Conservation (phyloP, 1,140 invertebrate species). For the Philotrypesis tridentata region DNA sequence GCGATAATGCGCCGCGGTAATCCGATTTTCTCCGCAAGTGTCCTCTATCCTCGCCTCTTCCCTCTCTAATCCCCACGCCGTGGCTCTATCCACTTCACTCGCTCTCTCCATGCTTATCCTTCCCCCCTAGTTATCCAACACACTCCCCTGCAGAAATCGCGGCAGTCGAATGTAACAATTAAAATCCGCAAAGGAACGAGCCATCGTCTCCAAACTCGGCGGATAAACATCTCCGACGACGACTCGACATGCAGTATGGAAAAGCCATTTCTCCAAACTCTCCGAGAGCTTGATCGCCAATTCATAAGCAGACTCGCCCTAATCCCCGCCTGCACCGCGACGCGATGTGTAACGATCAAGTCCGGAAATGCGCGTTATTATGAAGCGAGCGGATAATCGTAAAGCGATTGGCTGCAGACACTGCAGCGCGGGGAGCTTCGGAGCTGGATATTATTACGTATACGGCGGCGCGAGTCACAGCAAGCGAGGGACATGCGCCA, state of each 20-base stretch:
- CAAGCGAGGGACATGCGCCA: too few relatives aligned
- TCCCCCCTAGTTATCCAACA: too few relatives aligned
- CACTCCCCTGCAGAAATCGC: too few relatives aligned
- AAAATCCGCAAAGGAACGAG: too few relatives aligned
- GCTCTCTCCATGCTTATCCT: too few relatives aligned
- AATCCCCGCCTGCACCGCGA: neutral
- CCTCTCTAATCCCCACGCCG: neutral
- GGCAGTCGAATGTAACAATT: too few relatives aligned
- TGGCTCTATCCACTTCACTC: too few relatives aligned
- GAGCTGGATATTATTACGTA: neutral
- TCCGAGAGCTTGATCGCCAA: slow-evolving; percentile 28
- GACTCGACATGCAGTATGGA: neutral
- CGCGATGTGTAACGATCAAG: slow-evolving; percentile 61
- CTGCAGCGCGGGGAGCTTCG: neutral
- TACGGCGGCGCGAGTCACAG: neutral
- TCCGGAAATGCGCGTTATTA: slow-evolving; percentile 66
- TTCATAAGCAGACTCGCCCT: slow-evolving; percentile 44
- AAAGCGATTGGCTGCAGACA: slow-evolving; percentile 70
- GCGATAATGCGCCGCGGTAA: slow-evolving; percentile 42
- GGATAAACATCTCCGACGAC: neutral
- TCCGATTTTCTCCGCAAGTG: slow-evolving; percentile 13
- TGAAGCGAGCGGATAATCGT: slow-evolving; percentile 71
- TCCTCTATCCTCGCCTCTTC: neutral
- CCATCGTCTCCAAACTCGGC: too few relatives aligned
- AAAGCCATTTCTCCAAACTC: slow-evolving; percentile 25